Evolutionary conservation across 2,888 invertebrate genomes (phyloP).

Genomic region (Ypsolopha sequella): DNA sequence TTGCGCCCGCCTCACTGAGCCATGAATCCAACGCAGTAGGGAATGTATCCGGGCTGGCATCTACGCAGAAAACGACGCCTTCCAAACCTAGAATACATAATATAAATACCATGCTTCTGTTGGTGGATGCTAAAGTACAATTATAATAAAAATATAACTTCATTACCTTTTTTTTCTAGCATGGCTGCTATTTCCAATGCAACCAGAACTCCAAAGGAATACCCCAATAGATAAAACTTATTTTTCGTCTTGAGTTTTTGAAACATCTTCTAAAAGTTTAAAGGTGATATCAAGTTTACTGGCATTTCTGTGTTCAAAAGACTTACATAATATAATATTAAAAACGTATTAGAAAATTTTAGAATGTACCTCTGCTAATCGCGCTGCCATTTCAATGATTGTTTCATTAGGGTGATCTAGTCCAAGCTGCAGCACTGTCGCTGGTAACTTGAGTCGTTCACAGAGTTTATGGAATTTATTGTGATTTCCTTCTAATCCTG

Average conservation of each 20-base stretch:
- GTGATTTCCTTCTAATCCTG: constrained; percentile 5
- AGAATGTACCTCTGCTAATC: not conserved
- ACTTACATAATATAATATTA: too few species aligned
- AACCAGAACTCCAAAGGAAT: constrained; percentile 9
- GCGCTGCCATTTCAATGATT: constrained; percentile 4
- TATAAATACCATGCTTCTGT: not conserved
- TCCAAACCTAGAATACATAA: constrained; percentile 2
- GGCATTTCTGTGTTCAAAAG: too few species aligned
- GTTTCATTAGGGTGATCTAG: not conserved
- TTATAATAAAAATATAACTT: too few species aligned
- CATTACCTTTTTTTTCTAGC: constrained; percentile 9
- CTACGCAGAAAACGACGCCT: constrained; percentile 9
- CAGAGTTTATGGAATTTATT: constrained; percentile 3
- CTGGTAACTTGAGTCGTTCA: constrained; percentile 5
- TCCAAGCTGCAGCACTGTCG: constrained; percentile 3
- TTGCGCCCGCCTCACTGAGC: not conserved
- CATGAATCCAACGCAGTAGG: not conserved
- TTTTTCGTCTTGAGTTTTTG: constrained; percentile 5
- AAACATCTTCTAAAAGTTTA: constrained; percentile 1
- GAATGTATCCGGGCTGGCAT: constrained; percentile 6
- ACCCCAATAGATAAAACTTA: constrained; percentile 11
- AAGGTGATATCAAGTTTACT: too few species aligned
- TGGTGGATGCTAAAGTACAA: too few species aligned
- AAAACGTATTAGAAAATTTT: too few species aligned
- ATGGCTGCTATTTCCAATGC: constrained; percentile 11